Evolutionary conservation across 2,888 invertebrate species (phyloP).

Genomic region (Oxystoma pomonae): DNA sequence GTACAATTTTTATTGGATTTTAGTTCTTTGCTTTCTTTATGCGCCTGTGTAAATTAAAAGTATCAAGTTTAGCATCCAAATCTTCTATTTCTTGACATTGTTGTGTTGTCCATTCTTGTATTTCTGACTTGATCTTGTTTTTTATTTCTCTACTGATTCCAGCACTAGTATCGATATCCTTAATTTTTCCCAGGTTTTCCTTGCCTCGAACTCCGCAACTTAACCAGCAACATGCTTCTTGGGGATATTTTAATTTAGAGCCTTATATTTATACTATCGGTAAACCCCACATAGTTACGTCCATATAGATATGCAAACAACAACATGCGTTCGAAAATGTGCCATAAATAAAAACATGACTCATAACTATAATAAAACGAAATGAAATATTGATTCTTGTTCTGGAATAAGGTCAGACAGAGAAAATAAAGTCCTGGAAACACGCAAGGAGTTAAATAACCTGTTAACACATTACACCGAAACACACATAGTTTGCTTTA

Average conservation of each 20-base stretch:
- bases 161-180: too few species aligned
- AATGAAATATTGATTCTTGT: not conserved
- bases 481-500: too few species aligned
- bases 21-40: too few species aligned
- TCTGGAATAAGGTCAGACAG: not conserved
- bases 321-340: not conserved
- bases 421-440: not conserved
- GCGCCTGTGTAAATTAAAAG: too few species aligned
- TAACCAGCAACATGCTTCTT: not conserved
- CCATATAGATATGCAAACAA: not conserved
- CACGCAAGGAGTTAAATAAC: not conserved
- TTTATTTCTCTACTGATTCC: too few species aligned
- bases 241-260: not conserved
- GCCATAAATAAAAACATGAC: not conserved
- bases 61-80: too few species aligned
- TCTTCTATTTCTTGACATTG: too few species aligned
- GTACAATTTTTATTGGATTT: too few species aligned
- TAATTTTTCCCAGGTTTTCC: too few species aligned
- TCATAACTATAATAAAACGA: not conserved
- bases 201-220: too few species aligned
- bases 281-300: not conserved
- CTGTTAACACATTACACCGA: not conserved
- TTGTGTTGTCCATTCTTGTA: too few species aligned
- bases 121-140: too few species aligned
- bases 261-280: not conserved